Evolutionary conservation across 2,797 vertebrate species (phyloP).

Genomic region (Spinibarbus caldwelli): DNA sequence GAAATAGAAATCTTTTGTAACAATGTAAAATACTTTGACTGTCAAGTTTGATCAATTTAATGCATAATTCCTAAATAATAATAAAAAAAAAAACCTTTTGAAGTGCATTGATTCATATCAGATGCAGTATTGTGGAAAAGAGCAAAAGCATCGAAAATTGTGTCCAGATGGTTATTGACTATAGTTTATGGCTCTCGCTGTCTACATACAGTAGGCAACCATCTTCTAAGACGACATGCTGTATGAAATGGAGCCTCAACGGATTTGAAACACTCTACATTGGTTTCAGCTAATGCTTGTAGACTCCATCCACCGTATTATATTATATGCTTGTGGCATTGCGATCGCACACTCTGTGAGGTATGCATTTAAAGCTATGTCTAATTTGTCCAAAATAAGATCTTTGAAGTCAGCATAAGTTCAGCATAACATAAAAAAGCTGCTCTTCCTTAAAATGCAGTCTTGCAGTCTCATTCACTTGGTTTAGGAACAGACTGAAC

Average conservation of each 20-base stretch:
- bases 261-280: background rate
- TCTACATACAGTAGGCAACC: background rate
- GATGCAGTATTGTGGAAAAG: background rate
- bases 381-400: background rate
- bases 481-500: background rate
- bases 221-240: background rate
- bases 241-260: background rate
- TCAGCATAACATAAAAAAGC: background rate
- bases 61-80: background rate
- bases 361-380: background rate
- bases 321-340: too few relatives aligned
- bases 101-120: background rate
- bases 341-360: background rate
- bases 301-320: background rate
- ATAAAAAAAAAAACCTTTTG: background rate
- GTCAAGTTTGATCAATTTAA: background rate
- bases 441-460: background rate
- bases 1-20: background rate
- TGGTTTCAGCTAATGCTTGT: constrained; percentile 2
- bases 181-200: background rate
- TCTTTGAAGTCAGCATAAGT: background rate
- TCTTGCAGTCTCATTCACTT: background rate
- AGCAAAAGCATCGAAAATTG: background rate
- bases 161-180: background rate
- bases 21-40: background rate